A percentile compares a stretch with the other conserved stretches of the same genome.
Evolutionary conservation across 2,888 invertebrate genomes (phyloP).

Genomic region (Pterobdella sp.): DNA sequence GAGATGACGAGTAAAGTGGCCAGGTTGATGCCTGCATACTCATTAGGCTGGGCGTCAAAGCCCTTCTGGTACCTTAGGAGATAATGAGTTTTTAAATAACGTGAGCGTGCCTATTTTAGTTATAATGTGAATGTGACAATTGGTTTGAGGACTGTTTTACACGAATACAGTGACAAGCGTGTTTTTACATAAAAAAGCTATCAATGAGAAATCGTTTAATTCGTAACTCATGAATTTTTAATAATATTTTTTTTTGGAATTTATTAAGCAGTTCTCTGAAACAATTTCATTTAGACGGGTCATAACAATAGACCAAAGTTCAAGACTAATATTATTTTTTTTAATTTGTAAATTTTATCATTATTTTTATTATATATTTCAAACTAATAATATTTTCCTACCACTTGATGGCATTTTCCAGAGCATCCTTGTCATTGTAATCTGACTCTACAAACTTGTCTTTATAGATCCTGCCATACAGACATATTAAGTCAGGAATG

Average conservation of each 20-base stretch:
- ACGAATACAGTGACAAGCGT: no score
- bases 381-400: slow-evolving; percentile 37
- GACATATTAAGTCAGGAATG: slow-evolving; percentile 91
- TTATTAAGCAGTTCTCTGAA: no score
- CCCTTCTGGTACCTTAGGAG: slow-evolving; percentile 67
- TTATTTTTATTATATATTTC: not conserved
- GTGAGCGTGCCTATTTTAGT: no score
- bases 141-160: no score
- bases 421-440: slow-evolving; percentile 75
- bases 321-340: not conserved
- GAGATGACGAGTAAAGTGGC: slow-evolving; percentile 92
- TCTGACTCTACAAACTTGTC: slow-evolving; percentile 88
- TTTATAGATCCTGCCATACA: slow-evolving; percentile 88
- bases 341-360: not conserved
- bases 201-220: not conserved
- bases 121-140: no score
- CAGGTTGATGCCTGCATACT: slow-evolving; percentile 96
- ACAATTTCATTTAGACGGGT: no score
- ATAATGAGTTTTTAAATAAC: no score
- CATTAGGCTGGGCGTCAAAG: slow-evolving; percentile 94
- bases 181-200: no score
- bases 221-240: not conserved
- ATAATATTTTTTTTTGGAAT: not conserved
- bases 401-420: slow-evolving; percentile 90
- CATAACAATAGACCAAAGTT: no score